A percentile compares a stretch with the other conserved stretches of the same genome.
Evolutionary conservation across 1,140 invertebrate species (phyloP).

Genomic region (Zaprionus tsacasi): DNA sequence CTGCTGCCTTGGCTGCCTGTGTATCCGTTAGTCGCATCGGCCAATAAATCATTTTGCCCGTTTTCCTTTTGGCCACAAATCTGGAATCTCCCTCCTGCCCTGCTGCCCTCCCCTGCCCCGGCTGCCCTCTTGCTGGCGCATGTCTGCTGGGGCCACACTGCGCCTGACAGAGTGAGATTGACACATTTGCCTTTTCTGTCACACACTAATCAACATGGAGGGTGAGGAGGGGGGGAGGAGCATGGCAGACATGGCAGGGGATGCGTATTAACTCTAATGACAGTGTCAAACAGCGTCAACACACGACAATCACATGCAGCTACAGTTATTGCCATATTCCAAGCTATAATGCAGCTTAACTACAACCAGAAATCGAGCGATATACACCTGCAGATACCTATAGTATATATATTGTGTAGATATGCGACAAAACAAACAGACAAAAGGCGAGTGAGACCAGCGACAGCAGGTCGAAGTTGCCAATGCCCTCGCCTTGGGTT

Average conservation of each 20-base stretch:
- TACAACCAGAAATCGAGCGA: constrained; percentile 3
- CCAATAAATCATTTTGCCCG: constrained; percentile 71
- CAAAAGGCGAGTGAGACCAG: not conserved
- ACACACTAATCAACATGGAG: not conserved
- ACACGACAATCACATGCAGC: constrained; percentile 51
- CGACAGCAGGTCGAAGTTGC: not conserved
- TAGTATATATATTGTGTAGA: constrained; percentile 15
- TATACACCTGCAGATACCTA: not conserved
- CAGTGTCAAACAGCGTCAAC: constrained; percentile 51
- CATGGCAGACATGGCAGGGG: not conserved
- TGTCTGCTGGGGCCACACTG: not conserved
- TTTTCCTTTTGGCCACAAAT: constrained; percentile 50
- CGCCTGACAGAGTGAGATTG: constrained; percentile 31
- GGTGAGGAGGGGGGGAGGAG: no score
- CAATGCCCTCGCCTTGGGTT: constrained; percentile 6
- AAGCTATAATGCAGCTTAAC: constrained; percentile 17
- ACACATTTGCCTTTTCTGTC: constrained; percentile 35
- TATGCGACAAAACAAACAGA: constrained; percentile 31
- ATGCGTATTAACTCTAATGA: constrained; percentile 53
- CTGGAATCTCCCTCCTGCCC: constrained; percentile 42
- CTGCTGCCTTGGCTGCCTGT: constrained; percentile 8
- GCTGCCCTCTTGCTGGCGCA: not conserved
- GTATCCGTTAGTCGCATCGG: constrained; percentile 72
- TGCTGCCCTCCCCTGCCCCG: not conserved
- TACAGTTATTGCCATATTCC: constrained; percentile 13